These are phyloP conservation scores for Pteromalus puparum DNA, from an alignment of 1,140 invertebrate genomes.

Conservation along the genomic window DNA sequence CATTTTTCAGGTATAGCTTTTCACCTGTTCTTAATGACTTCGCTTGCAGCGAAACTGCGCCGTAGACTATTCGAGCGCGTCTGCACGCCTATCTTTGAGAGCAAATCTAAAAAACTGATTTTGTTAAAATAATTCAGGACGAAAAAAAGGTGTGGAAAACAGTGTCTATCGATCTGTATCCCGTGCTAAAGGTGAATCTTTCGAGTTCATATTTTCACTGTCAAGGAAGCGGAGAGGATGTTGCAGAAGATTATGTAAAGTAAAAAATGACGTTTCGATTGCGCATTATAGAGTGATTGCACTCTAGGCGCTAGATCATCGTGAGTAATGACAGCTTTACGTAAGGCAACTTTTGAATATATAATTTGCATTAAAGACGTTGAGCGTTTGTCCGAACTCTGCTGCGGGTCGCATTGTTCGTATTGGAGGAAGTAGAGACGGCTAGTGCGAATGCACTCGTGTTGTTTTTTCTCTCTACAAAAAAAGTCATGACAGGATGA, in stretches of 20 bases:
- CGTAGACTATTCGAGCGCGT: too few relatives aligned
- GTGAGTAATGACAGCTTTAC: neutral
- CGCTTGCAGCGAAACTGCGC: too few relatives aligned
- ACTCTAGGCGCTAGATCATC: neutral
- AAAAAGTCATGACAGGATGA: too few relatives aligned
- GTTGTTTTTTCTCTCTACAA: too few relatives aligned
- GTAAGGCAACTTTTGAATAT: slow-evolving; percentile 4
- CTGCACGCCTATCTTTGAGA: too few relatives aligned
- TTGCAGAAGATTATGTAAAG: slow-evolving; percentile 15
- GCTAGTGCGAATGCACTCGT: too few relatives aligned
- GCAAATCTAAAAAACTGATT: too few relatives aligned
- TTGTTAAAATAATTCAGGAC: too few relatives aligned
- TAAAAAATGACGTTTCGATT: neutral
- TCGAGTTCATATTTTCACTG: slow-evolving; percentile 2
- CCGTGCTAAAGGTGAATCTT: neutral
- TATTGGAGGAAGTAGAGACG: neutral
- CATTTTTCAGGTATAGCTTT: too few relatives aligned
- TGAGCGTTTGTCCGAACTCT: too few relatives aligned
- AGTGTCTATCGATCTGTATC: neutral
- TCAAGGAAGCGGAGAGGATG: neutral
- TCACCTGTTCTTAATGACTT: too few relatives aligned
- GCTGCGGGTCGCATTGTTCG: too few relatives aligned
- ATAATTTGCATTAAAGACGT: neutral
- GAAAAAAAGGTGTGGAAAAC: neutral
- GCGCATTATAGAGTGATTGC: slow-evolving; percentile 25